Base-by-base conservation (phyloP, 2,888 invertebrate species). In the Acleris laterana region DNA sequence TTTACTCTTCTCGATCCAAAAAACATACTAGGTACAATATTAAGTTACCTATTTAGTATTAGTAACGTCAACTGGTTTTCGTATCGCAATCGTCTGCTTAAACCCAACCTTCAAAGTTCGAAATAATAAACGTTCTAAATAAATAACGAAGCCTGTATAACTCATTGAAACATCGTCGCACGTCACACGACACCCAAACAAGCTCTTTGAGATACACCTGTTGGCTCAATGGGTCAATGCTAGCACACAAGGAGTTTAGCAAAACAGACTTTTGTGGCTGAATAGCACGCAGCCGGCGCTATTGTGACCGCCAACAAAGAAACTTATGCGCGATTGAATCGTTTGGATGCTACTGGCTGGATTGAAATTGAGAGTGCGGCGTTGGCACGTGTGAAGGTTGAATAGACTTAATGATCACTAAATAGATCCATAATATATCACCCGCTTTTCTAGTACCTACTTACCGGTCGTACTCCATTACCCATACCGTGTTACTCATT, bases 201-300 rank as follows among this genome's bases (percentile, higher is more conserved):
- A 88, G 82, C 79, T 83, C 82, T 87, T 86, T 85, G 85, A 83
- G 82, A 87, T 80, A 87, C 90, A 90, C 90, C 90, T 90, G 89
- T 89, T 89, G 88, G 88, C 82, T 89, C 90, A 90, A 89, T 90
- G 88, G 92, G 92, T 92, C 90, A 91, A 91, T 90, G 90, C 89
- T 90, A 88, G 83, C 82, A 82, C 85, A 88, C 85, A 88, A 89
- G 89, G 89, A 89, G 88, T 90, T 88, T 87, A 88, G 88, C 83
- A 83, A 89, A 89, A 88, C 87, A 89, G 84, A 90, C 89, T 91
- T 90, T 89, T 90, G 89, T 88, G 70, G 73, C 69, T 89, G 85
- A 88, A 88, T 88, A 78, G 85, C 78, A 85, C 86, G 81, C 81
- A 78, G 78, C 78, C 77, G 78, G 74, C 17, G 78, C 77, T 79